Evolutionary conservation across 2,113 vertebrate genomes (phyloP).

Genomic region (Platichthys stellatus): DNA sequence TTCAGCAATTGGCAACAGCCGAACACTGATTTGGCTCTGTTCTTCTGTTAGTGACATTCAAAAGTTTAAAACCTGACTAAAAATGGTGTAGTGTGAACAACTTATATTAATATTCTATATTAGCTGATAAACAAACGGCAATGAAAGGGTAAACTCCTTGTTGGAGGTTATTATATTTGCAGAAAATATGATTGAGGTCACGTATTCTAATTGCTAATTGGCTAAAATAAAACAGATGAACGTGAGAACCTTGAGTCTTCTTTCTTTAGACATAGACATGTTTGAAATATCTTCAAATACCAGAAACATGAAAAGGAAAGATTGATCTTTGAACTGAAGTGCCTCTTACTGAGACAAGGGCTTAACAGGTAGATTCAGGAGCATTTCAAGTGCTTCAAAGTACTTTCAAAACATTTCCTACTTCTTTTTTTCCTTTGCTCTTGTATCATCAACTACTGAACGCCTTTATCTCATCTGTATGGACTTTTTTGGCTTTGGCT

Average conservation of each 20-base stretch:
- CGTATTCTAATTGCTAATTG: neutral
- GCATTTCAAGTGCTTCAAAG: constrained; percentile 58
- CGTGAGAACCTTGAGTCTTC: constrained; percentile 2
- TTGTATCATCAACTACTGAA: constrained; percentile 26
- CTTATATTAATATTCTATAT: too few species aligned
- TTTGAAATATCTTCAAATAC: constrained; percentile 15
- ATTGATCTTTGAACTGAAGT: constrained; percentile 50
- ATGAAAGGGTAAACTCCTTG: too few species aligned
- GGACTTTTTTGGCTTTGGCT: constrained; percentile 51
- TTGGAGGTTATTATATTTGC: too few species aligned
- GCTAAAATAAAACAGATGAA: constrained; percentile 1
- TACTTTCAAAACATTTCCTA: constrained; percentile 53
- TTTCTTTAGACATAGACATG: neutral
- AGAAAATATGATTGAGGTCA: neutral
- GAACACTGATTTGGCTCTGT: too few species aligned
- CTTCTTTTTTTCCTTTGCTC: constrained; percentile 20
- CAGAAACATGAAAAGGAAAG: constrained; percentile 26
- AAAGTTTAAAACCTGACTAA: too few species aligned
- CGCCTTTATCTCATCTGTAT: constrained; percentile 45
- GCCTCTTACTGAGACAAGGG: constrained; percentile 23
- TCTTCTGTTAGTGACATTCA: too few species aligned
- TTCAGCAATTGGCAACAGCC: too few species aligned
- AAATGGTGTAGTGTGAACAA: too few species aligned
- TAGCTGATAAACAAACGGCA: too few species aligned
- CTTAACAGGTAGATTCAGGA: constrained; percentile 57